Evolutionary conservation across 2,888 invertebrate genomes (phyloP), one percentile per base, ranked within the genome.

Genomic region (Eupsilia transversa): DNA sequence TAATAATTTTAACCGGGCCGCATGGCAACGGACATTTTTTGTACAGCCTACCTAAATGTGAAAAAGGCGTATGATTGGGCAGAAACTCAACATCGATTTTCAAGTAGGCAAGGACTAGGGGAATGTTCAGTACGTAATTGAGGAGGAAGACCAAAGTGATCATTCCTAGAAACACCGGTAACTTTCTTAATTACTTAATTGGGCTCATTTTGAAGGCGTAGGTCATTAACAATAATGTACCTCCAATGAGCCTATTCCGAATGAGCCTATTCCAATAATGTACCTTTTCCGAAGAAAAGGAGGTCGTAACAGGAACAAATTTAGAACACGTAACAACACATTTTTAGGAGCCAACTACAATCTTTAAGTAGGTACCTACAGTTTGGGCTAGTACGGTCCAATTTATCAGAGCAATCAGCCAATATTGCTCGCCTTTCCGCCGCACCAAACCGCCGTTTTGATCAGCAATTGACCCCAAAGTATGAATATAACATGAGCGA

Each of bases 401-500:
- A 82, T 85, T 82, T 85, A 82, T 67, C 54, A 57, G 43, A 82
- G 66, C 69, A 77, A 82, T 82, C 83, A 64, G 59, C 54, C 66
- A 60, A 69, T 79, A 83, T 83, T 75, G 75, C 68, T 73, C 56
- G 46, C 71, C 60, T 75, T 83, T 79, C 59, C 49, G n/a, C 30
- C 61, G 79, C 67, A 59, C 68, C 56, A 68, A 75, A 75, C 64
- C 68, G 12, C 80, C 80, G 65, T 83, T 86, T 79, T 86, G 78
- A 86, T 86, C 83, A 86, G 75, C 80, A 72, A 86, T 84, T 84
- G 86, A 86, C 80, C 86, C 71, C 73, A 72, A 83, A 79, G 75
- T 77, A 86, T 84, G 84, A 86, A 86, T 86, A 79, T 83, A 72
- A 86, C 86, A 86, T 84, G 84, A 84, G 73, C 63, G 56, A 72